These are phyloP conservation scores for Megaceryle torquata DNA, from an alignment of 2,113 vertebrate genomes.

Conservation along the genomic window DNA sequence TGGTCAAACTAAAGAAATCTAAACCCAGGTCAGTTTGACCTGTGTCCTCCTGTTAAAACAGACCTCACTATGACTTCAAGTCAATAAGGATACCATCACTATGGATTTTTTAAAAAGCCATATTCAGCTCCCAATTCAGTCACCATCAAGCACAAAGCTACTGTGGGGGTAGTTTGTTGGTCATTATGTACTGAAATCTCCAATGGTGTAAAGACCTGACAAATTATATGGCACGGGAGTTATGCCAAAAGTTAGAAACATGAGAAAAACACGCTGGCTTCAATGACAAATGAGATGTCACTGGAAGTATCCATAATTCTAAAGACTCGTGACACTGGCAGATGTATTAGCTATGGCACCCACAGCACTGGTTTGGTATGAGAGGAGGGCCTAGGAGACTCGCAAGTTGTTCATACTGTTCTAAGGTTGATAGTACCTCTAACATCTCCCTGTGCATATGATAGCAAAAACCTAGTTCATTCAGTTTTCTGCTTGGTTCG, in stretches of 20 bases:
- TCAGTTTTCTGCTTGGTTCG: background rate
- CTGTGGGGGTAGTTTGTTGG: background rate
- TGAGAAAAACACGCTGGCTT: background rate
- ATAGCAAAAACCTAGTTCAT: background rate
- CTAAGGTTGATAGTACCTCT: background rate
- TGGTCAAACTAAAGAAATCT: background rate
- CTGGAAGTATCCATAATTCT: background rate
- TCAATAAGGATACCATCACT: background rate
- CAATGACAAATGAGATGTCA: background rate
- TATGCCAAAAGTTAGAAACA: background rate
- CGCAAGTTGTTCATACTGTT: background rate
- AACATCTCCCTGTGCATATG: background rate
- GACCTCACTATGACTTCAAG: background rate
- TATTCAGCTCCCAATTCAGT: background rate
- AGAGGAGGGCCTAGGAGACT: background rate
- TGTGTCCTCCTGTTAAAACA: background rate
- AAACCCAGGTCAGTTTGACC: background rate
- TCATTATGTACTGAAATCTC: background rate
- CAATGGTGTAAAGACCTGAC: background rate
- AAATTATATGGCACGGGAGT: background rate
- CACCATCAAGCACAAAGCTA: background rate
- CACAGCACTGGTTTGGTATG: background rate
- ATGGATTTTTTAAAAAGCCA: background rate
- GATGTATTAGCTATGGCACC: background rate
- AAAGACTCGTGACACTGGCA: background rate